phyloP scores from a whole-genome alignment of 1,140 invertebrate genomes.

The Anthonomus grandis region DNA sequence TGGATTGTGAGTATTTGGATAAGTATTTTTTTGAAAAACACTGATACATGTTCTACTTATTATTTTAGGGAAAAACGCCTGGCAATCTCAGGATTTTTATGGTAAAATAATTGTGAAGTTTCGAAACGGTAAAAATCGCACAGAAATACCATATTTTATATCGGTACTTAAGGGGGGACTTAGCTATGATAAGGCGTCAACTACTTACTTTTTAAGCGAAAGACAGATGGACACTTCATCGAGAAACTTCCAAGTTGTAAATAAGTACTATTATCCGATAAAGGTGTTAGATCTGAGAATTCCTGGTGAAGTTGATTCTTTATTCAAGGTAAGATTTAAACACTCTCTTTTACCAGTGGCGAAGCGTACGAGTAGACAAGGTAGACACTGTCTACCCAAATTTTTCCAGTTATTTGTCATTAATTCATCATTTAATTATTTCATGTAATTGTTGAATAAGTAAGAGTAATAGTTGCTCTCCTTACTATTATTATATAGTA shows the following conservation, averaged over 20 bases:
- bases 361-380: no score
- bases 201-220: constrained; percentile 57
- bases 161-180: constrained; percentile 57
- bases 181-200: constrained; percentile 53
- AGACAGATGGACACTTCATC: constrained; percentile 45
- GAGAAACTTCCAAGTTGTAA: constrained; percentile 62
- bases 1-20: constrained; percentile 65
- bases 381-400: no score
- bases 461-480: no score
- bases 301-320: constrained; percentile 55
- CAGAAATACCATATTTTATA: constrained; percentile 58
- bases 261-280: constrained; percentile 67
- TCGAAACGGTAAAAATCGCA: constrained; percentile 59
- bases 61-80: constrained; percentile 55
- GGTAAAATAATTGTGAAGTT: constrained; percentile 70
- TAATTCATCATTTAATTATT: no score
- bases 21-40: no score
- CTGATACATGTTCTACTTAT: constrained; percentile 8
- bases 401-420: no score
- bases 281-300: constrained; percentile 69
- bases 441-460: no score
- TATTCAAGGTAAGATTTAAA: constrained; percentile 56
- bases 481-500: no score
- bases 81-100: constrained; percentile 55
- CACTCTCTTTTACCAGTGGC: no score